A percentile compares a stretch with the other conserved stretches of the same genome.
Evolutionary conservation across 2,888 invertebrate species (phyloP).

Genomic region (Tenthredo mesomela): DNA sequence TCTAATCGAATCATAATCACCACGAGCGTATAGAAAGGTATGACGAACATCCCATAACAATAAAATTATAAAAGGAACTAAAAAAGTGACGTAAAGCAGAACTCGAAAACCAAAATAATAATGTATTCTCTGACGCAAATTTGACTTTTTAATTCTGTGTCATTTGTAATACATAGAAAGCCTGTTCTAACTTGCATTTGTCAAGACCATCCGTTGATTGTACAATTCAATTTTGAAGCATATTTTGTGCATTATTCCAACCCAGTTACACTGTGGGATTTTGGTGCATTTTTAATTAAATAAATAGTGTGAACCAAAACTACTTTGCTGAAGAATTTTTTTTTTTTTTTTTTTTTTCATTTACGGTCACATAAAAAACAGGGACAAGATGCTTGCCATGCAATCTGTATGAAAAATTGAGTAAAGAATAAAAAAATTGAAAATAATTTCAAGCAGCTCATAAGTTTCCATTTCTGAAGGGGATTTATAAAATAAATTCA

Average conservation of each 20-base stretch:
- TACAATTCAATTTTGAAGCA: slow-evolving; percentile 37
- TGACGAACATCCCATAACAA: background rate
- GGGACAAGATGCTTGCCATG: slow-evolving; percentile 69
- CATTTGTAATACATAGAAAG: background rate
- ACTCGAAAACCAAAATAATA: background rate
- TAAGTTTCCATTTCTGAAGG: slow-evolving; percentile 20
- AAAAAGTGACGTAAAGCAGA: background rate
- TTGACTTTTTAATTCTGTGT: slow-evolving; percentile 2
- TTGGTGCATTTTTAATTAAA: slow-evolving; percentile 64
- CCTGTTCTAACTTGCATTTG: background rate
- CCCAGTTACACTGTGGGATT: slow-evolving; percentile 55
- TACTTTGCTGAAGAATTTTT: slow-evolving; percentile 43
- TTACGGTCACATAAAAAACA: slow-evolving; percentile 57
- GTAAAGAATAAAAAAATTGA: background rate
- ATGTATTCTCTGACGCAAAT: background rate
- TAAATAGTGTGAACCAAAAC: slow-evolving; percentile 45
- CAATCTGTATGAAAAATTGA: slow-evolving; percentile 55
- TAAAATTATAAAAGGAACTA: background rate
- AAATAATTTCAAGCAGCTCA: slow-evolving; percentile 24
- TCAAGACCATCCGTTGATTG: background rate
- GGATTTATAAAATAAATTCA: slow-evolving; percentile 12
- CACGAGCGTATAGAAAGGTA: background rate
- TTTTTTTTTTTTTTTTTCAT: too few relatives aligned
- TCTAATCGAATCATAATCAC: background rate
- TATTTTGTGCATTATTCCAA: slow-evolving; percentile 56